A percentile compares a stretch with the other conserved stretches of the same genome.
Conservation (phyloP, 2,797 vertebrate species). For the Poecile montanus region DNA sequence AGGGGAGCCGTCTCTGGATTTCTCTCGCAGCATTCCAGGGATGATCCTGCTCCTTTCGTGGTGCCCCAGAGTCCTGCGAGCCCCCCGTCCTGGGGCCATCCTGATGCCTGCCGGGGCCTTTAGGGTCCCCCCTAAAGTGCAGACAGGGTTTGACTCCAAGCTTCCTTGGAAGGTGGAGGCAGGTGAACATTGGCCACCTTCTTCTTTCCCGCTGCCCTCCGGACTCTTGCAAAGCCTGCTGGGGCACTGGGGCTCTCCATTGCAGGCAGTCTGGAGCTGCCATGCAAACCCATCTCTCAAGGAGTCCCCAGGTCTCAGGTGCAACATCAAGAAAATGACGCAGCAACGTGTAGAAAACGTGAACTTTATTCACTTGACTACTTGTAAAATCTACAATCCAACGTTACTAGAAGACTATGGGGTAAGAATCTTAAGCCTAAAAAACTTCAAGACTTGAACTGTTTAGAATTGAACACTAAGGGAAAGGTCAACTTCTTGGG, state of each 20-base stretch:
- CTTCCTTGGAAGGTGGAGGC: not conserved
- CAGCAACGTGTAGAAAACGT: not conserved
- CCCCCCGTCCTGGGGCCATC: not conserved
- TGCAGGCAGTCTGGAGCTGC: not conserved
- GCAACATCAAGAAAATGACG: not conserved
- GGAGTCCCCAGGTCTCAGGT: rapidly evolving
- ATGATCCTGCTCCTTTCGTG: too few species aligned
- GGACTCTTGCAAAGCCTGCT: not conserved
- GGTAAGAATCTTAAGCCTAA: not conserved
- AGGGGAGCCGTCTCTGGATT: too few species aligned
- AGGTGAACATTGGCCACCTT: not conserved
- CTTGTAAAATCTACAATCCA: not conserved
- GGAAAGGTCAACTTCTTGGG: not conserved
- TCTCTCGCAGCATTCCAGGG: too few species aligned
- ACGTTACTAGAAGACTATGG: not conserved
- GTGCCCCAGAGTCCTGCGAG: not conserved
- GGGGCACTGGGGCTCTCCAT: not conserved
- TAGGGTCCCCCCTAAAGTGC: rapidly evolving
- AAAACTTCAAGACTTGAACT: too few species aligned
- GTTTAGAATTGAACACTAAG: not conserved
- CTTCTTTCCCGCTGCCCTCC: not conserved
- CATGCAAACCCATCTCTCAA: rapidly evolving
- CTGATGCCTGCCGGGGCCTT: not conserved
- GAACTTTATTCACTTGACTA: not conserved
- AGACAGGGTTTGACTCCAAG: not conserved